Percentiles rank a stretch among this genome's conserved stretches.
Conservation (phyloP, 2,888 invertebrate genomes). For the Dryomyza anilis region DNA sequence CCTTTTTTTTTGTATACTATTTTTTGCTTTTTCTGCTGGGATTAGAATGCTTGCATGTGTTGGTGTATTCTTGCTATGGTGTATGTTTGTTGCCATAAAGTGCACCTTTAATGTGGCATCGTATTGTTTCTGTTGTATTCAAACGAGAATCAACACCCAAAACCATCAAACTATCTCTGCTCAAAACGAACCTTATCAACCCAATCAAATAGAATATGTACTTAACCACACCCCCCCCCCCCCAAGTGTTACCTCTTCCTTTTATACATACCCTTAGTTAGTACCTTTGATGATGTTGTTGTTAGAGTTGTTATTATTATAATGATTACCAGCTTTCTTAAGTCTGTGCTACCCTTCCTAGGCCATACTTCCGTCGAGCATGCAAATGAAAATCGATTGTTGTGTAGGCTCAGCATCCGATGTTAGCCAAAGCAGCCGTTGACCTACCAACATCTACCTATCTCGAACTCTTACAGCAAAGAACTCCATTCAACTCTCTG, state of each 20-base stretch:
- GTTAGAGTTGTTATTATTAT: slow-evolving; percentile 13
- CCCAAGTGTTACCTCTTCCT: neutral
- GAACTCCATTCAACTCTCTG: too few relatives aligned
- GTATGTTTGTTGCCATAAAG: slow-evolving; percentile 5
- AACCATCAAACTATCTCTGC: too few relatives aligned
- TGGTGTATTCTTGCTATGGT: neutral
- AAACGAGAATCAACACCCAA: too few relatives aligned
- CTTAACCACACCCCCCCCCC: neutral
- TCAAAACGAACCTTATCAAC: neutral
- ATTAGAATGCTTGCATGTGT: too few relatives aligned
- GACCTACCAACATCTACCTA: too few relatives aligned
- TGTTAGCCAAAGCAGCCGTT: too few relatives aligned
- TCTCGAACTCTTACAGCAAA: too few relatives aligned
- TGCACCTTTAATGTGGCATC: slow-evolving; percentile 22
- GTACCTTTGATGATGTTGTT: neutral
- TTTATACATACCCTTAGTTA: neutral
- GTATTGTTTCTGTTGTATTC: slow-evolving; percentile 17
- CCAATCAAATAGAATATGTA: too few relatives aligned
- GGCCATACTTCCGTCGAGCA: neutral
- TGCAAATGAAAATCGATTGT: slow-evolving; percentile 19
- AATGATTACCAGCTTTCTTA: slow-evolving; percentile 11
- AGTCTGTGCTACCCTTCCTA: neutral
- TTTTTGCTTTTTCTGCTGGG: too few relatives aligned
- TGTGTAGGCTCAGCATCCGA: slow-evolving; percentile 10
- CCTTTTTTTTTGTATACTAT: too few relatives aligned